Percentiles rank a stretch among this genome's conserved stretches.
Evolutionary conservation across 2,888 invertebrate species (phyloP).

Genomic region (Mongoloraphidia duomilia): DNA sequence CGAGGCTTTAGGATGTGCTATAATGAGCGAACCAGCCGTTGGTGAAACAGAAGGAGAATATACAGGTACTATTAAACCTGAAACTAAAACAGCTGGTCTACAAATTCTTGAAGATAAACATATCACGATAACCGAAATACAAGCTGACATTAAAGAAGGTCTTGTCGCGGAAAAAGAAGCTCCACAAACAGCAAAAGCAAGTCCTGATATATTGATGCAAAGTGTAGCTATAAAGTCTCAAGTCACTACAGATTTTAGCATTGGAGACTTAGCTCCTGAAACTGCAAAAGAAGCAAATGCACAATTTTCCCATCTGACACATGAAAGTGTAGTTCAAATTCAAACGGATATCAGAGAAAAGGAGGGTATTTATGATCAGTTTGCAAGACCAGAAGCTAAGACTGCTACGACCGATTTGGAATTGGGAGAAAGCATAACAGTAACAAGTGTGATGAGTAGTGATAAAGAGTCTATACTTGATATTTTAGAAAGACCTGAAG

Average conservation of each 20-base stretch:
- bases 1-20: conserved; percentile 30
- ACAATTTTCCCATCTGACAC: conserved; percentile 32
- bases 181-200: conserved; percentile 35
- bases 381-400: conserved; percentile 29
- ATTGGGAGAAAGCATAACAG: conserved; percentile 39
- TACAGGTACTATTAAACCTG: conserved; percentile 31
- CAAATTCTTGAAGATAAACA: conserved; percentile 41
- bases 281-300: conserved; percentile 27
- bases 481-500: conserved; percentile 22
- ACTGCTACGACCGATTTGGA: conserved; percentile 34
- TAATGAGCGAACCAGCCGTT: conserved; percentile 30
- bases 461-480: conserved; percentile 40
- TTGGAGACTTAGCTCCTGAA: conserved; percentile 30
- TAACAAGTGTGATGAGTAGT: conserved; percentile 37
- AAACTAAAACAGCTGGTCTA: conserved; percentile 35
- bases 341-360: conserved; percentile 42
- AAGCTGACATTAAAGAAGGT: conserved; percentile 36
- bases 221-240: conserved; percentile 44
- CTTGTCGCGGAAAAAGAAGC: conserved; percentile 26
- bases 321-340: conserved; percentile 40
- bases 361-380: conserved; percentile 33
- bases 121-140: conserved; percentile 42
- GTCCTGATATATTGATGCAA: conserved; percentile 34
- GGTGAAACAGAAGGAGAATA: conserved; percentile 39
- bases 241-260: conserved; percentile 34